Evolutionary conservation across 2,888 invertebrate species (phyloP), one percentile per base, ranked within the genome.

Genomic region (Lasius fuliginosus): DNA sequence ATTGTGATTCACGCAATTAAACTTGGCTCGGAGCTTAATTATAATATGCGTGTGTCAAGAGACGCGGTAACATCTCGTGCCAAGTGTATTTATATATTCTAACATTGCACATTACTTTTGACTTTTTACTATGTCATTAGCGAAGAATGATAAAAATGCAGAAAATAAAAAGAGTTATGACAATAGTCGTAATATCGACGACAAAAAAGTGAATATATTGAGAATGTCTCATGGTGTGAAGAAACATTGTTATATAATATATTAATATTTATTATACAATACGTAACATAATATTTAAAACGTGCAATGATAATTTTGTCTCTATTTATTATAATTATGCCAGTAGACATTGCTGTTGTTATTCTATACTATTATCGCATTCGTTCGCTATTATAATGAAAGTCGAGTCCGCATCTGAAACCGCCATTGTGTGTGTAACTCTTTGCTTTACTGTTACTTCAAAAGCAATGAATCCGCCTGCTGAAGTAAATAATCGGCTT

Each of bases 401-500:
- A 81, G 74, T 79, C 73, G 69, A 58, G 42, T 60, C 33, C 46
- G 73, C 33, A 58, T 74, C 60, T 27, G 33, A 60, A 79, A 81
- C 60, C 60, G 12, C 46, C 5, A 49, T 81, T 36, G 36, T 36
- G 5, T 36, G 36, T 81, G 79, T 81, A 81, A 12, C n/a, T 60
- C 36, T 53, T 74, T 27, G 15, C 60, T 58, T 23, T 73, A 73
- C 42, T 60, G 58, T 46, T 81, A 81, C 60, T 81, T 74, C 79
- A 81, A 73, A 81, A 79, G 79, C 73, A 60, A 81, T 81, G 79
- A 81, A 81, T 81, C 74, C 73, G 60, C 36, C 46, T 60, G 74
- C 60, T 81, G 79, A 73, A 73, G 79, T 81, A 81, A 81, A 81
- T 81, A 81, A 81, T 81, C 74, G 79, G 79, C 60, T 81, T 81